A percentile compares a stretch with the other conserved stretches of the same genome.
These are phyloP conservation scores for Drosophila seclusa DNA, from an alignment of 2,888 invertebrate species.

Conservation along the genomic window DNA sequence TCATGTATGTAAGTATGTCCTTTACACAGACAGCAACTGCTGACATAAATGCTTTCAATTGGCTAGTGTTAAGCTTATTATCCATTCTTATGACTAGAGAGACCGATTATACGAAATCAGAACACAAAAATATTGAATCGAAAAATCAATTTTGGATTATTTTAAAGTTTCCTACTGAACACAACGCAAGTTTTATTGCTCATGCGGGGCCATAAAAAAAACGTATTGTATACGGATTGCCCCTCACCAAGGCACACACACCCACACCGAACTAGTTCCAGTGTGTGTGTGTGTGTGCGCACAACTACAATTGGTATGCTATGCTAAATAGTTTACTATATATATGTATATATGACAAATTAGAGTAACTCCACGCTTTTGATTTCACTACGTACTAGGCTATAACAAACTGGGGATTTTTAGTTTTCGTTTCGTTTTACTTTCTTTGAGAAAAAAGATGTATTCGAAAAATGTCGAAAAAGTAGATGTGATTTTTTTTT, in stretches of 20 bases:
- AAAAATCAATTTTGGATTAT: constrained; percentile 14
- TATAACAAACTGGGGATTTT: constrained; percentile 48
- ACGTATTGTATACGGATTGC: constrained; percentile 54
- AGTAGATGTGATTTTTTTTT: neutral
- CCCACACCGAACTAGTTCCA: constrained; percentile 46
- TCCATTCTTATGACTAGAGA: constrained; percentile 50
- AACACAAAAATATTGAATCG: neutral
- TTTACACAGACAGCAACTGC: constrained; percentile 53
- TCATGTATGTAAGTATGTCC: constrained; percentile 42
- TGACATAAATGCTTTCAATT: constrained; percentile 70
- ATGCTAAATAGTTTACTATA: constrained; percentile 21
- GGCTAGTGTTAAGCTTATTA: constrained; percentile 76
- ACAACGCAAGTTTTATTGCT: constrained; percentile 68
- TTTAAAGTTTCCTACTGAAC: constrained; percentile 57
- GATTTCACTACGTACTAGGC: constrained; percentile 50
- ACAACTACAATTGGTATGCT: constrained; percentile 44
- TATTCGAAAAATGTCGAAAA: constrained; percentile 45
- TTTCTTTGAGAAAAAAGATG: constrained; percentile 70
- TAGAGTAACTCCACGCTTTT: constrained; percentile 62
- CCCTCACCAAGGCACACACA: constrained; percentile 7
- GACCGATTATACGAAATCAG: constrained; percentile 28
- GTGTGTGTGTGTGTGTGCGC: constrained; percentile 21
- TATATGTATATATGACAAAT: constrained; percentile 49
- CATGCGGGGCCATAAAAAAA: constrained; percentile 14
- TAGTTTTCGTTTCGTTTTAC: constrained; percentile 40